These are phyloP conservation scores for Podarcis lilfordi DNA, from an alignment of 2,797 vertebrate species.

Conservation along the genomic window DNA sequence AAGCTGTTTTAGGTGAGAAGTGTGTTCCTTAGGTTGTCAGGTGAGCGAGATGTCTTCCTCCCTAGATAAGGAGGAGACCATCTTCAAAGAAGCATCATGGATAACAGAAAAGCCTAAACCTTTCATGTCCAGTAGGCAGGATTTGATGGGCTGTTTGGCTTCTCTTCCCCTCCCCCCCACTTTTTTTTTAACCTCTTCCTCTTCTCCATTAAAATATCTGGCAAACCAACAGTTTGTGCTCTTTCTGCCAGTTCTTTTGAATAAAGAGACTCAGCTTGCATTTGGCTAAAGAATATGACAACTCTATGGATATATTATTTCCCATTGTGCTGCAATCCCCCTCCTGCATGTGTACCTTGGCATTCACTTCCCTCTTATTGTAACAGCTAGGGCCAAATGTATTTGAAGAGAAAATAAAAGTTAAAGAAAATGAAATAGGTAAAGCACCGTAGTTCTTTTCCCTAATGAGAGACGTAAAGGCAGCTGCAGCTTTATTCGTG, in stretches of 20 bases:
- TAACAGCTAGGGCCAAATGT: not conserved
- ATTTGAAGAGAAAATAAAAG: too few relatives aligned
- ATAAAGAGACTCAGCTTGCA: not conserved
- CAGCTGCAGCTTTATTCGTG: not conserved
- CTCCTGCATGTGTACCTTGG: not conserved
- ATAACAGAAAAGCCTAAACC: not conserved
- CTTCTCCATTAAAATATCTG: not conserved
- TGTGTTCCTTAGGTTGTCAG: not conserved
- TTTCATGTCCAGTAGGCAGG: not conserved
- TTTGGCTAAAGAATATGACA: not conserved
- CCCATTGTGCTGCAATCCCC: not conserved
- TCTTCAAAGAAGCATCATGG: not conserved
- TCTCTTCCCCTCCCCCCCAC: not conserved
- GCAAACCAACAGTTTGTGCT: not conserved
- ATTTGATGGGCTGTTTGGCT: not conserved
- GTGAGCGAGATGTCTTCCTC: not conserved
- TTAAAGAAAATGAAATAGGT: not conserved
- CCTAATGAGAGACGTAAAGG: not conserved
- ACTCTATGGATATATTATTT: not conserved
- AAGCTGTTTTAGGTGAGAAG: not conserved
- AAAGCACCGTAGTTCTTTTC: not conserved
- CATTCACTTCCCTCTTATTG: not conserved
- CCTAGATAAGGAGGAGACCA: not conserved
- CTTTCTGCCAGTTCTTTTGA: not conserved
- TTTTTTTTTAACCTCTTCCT: too few relatives aligned